Conservation (phyloP, 1,140 invertebrate species). For the Papilio machaon region DNA sequence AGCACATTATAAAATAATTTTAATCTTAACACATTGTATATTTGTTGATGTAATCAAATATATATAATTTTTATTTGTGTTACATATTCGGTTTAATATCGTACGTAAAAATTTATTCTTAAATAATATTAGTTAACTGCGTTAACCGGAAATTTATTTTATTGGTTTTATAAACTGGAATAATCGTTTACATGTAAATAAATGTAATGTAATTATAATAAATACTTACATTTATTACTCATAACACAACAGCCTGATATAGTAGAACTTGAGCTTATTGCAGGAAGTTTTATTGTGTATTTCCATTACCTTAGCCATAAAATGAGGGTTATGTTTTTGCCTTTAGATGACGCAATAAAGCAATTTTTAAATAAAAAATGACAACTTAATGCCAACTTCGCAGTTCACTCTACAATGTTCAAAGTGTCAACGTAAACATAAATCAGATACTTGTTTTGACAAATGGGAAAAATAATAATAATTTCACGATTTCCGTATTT, state of each 20-base stretch:
- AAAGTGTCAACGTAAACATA: constrained; percentile 25
- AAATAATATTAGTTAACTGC: not conserved
- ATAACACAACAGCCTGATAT: not conserved
- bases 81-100: not conserved
- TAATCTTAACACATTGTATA: not conserved
- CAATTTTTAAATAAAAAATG: not conserved
- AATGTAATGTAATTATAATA: not conserved
- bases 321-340: too few species aligned
- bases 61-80: not conserved
- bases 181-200: not conserved
- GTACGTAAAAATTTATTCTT: not conserved
- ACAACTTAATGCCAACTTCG: not conserved
- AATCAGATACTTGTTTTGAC: not conserved
- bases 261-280: too few species aligned
- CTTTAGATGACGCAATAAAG: not conserved
- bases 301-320: not conserved
- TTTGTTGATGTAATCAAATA: not conserved
- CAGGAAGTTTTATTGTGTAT: not conserved
- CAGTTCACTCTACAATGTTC: constrained; percentile 11
- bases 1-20: constrained; percentile 11
- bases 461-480: not conserved
- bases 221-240: not conserved
- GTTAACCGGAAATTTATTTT: not conserved
- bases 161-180: not conserved
- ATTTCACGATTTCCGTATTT: constrained; percentile 4